Evolutionary conservation across 1,140 invertebrate species (phyloP).

Genomic region (Geopemphigus sp.): DNA sequence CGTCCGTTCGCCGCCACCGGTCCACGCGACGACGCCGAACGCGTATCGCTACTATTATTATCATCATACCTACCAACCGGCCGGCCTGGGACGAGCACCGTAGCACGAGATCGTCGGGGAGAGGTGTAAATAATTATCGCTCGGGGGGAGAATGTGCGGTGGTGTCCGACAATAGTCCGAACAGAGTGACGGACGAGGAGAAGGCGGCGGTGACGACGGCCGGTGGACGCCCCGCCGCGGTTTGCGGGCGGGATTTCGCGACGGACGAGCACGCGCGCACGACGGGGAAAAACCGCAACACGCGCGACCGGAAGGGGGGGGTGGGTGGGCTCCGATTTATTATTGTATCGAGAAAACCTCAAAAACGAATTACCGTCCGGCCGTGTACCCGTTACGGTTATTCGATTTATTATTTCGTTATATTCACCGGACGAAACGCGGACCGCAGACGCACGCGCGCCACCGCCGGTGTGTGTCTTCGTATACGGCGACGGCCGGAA

Average conservation of each 20-base stretch:
- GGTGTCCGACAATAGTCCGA: too few species aligned
- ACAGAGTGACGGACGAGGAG: too few species aligned
- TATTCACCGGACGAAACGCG: background rate
- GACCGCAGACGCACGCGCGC: background rate
- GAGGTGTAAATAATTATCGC: background rate
- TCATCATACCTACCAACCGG: too few species aligned
- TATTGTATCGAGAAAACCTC: conserved; percentile 39
- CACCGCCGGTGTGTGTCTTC: too few species aligned
- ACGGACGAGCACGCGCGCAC: background rate
- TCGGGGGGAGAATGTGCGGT: too few species aligned
- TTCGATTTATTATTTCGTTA: conserved; percentile 12
- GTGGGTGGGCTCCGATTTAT: conserved; percentile 36
- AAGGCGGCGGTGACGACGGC: too few species aligned
- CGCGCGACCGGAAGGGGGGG: too few species aligned
- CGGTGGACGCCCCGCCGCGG: background rate
- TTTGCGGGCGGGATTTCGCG: background rate
- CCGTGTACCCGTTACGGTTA: background rate
- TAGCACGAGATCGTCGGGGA: background rate
- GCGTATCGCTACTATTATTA: too few species aligned
- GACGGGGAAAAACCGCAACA: background rate
- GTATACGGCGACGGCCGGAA: too few species aligned
- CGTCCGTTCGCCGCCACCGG: too few species aligned
- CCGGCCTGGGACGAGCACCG: background rate
- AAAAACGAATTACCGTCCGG: conserved; percentile 19
- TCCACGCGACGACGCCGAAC: too few species aligned